Percentiles rank a stretch among this genome's conserved stretches.
These are phyloP conservation scores for Emesis furor DNA, from an alignment of 2,888 invertebrate species.

Conservation along the genomic window DNA sequence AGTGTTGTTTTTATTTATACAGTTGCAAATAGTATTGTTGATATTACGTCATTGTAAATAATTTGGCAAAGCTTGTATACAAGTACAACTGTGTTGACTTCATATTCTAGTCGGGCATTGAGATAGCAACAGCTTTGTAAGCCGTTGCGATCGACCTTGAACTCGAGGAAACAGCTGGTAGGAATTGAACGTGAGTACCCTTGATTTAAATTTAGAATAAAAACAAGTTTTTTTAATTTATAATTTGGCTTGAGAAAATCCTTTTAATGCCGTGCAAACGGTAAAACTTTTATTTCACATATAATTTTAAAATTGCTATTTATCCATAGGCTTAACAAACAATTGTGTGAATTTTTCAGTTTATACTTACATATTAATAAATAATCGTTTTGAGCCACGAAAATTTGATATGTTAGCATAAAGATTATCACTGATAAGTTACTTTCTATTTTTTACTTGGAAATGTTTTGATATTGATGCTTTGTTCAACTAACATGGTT, in stretches of 20 bases:
- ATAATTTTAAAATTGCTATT: too few relatives aligned
- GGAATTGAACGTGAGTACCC: conserved; percentile 77
- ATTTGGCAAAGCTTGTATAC: conserved; percentile 85
- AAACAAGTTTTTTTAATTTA: conserved; percentile 28
- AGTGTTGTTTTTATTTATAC: conserved; percentile 73
- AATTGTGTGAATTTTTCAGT: too few relatives aligned
- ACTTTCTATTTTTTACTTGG: too few relatives aligned
- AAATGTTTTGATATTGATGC: too few relatives aligned
- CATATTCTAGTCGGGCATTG: conserved; percentile 30
- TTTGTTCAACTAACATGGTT: too few relatives aligned
- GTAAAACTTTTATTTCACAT: too few relatives aligned
- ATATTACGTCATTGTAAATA: conserved; percentile 87
- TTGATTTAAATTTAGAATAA: conserved; percentile 60
- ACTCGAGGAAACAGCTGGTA: conserved; percentile 85
- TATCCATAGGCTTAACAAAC: too few relatives aligned
- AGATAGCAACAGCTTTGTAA: conserved; percentile 77
- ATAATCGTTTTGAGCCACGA: too few relatives aligned
- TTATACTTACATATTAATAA: too few relatives aligned
- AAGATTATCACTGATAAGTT: too few relatives aligned
- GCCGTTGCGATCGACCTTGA: conserved; percentile 83
- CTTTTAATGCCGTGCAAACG: neutral
- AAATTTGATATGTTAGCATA: neutral
- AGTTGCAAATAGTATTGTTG: conserved; percentile 83
- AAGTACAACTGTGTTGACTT: conserved; percentile 78
- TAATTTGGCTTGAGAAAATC: neutral